A percentile compares a stretch with the other conserved stretches of the same genome.
phyloP scores from a whole-genome alignment of 2,888 invertebrate species.

The Serripes groenlandicus region DNA sequence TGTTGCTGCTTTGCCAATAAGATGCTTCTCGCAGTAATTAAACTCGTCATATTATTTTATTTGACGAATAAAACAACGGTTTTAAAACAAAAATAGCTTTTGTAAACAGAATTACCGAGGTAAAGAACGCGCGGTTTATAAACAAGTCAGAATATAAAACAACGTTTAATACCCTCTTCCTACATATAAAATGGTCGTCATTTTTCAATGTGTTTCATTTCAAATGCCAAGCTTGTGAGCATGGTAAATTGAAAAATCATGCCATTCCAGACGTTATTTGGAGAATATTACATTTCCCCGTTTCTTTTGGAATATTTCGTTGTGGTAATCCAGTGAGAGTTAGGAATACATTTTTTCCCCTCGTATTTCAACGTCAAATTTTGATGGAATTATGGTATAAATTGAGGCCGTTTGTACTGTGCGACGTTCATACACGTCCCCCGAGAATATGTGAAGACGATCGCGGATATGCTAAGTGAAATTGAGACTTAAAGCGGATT shows the following conservation, averaged over 20 bases:
- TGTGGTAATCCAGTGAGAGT: slow-evolving; percentile 5
- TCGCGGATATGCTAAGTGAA: background rate
- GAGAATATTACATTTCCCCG: background rate
- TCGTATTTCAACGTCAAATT: background rate
- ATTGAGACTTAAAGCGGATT: background rate
- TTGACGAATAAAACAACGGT: slow-evolving; percentile 70
- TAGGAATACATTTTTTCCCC: background rate
- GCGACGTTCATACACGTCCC: background rate
- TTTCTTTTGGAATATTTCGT: slow-evolving; percentile 33
- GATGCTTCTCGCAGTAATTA: slow-evolving; percentile 65
- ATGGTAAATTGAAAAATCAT: slow-evolving; percentile 17
- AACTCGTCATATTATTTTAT: slow-evolving; percentile 68
- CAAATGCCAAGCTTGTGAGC: slow-evolving; percentile 36
- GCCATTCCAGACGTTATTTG: slow-evolving; percentile 30
- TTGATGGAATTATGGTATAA: slow-evolving; percentile 41
- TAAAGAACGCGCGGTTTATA: slow-evolving; percentile 57
- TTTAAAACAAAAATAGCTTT: slow-evolving; percentile 56
- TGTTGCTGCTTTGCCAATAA: slow-evolving; percentile 61
- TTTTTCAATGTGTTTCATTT: slow-evolving; percentile 61
- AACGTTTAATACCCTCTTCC: slow-evolving; percentile 46
- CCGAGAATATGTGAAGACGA: background rate
- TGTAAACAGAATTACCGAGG: slow-evolving; percentile 61
- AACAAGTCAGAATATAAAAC: slow-evolving; percentile 61
- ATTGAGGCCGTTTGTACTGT: background rate
- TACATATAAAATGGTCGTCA: slow-evolving; percentile 63